Base-by-base conservation (phyloP, 1,140 invertebrate genomes). In the Acromyrmex heyeri region DNA sequence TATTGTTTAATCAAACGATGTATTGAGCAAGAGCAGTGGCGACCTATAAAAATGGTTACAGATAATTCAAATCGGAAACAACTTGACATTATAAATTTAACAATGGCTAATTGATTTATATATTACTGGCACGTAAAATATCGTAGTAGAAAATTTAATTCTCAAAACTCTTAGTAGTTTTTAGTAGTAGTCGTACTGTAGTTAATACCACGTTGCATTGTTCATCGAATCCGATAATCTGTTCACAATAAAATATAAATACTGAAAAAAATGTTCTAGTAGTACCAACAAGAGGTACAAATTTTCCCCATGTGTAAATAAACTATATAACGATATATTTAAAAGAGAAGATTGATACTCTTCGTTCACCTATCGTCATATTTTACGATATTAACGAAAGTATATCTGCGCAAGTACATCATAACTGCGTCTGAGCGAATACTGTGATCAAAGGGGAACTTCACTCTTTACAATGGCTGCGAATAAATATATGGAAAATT, bases 401-500 rank as follows among this genome's bases (percentile, higher is more conserved):
- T 14, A 5, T 53, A 30, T 73, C 10, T 62, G n/a, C 18, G 30
- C 18, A 6, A 16, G 4, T 65, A n/a, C 12, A 14, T 21, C 55
- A 55, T 61, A 73, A 83, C 5, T n/a, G n/a, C 24, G 14, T 57
- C 38, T 50, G 27, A 75, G 69, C 44, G 59, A 48, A 48, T 48
- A 24, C 21, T 59, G 69, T 27, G 18, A 50, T 75, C 69, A 82
- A 82, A 73, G 53, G 18, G 38, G 34, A 73, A 82, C 55, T 62
- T 50, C 38, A 83, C 44, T 83, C 55, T 83, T 75, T 62, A 73
- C 38, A 34, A 61, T 59, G 57, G 69, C 24, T 34, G n/a, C 55
- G 70, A 83, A 69, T 75, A 83, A 83, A 83, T 83, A 83, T 83
- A 83, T 27, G 38, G 79, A 75, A 61, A 75, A 83, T 83, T 83